Evolutionary conservation across 2,888 invertebrate species (phyloP), one percentile per base, ranked within the genome.

Genomic region (Poecilobothrus nobilitatus): DNA sequence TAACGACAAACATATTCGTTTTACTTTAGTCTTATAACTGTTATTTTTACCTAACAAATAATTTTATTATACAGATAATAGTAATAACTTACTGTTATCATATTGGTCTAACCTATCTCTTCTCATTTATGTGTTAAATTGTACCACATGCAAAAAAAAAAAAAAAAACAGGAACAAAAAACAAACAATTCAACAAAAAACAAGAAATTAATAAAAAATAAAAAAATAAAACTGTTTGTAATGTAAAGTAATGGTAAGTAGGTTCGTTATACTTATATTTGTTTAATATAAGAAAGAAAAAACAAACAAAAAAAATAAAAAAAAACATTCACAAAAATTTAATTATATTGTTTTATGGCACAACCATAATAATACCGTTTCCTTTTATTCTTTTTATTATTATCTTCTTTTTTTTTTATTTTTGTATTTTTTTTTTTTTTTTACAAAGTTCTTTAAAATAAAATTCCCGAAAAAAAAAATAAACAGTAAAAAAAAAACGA

Each of bases 11-110:
- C 15, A 53, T 53, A 18, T 53, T 41, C 41, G 1, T 53, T 53
- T 53, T 53, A 15, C n/a, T 53, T 18, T 53, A 18, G 1, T 18
- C 15, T n/a, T 27, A 27, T 27, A 27, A 27, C 27, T 5, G 27
- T 18, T 53, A 12, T 53, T 53, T 53, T 15, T 18, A 53, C 53
- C 15, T 53, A 53, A 53, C 53, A 53, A 53, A 53, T 53, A 53
- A 53, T 53, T 53, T 53, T 53, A 53, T 53, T 53, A 53, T 9
- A 53, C 53, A 53, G 53, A 53, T 53, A 53, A 53, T 53, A 53
- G 53, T 53, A 53, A 53, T 53, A 53, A 53, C 18, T 53, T 53
- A 53, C 53, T 53, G 53, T 53, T 53, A 53, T 53, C 15, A 53
- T 53, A 18, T 53, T 53, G 6, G 53, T 6, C 53, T 53, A 53